Evolutionary conservation across 37 sponge, comb jelly and placozoan species (phyloP).

Genomic region (Aplysina aerophoba): DNA sequence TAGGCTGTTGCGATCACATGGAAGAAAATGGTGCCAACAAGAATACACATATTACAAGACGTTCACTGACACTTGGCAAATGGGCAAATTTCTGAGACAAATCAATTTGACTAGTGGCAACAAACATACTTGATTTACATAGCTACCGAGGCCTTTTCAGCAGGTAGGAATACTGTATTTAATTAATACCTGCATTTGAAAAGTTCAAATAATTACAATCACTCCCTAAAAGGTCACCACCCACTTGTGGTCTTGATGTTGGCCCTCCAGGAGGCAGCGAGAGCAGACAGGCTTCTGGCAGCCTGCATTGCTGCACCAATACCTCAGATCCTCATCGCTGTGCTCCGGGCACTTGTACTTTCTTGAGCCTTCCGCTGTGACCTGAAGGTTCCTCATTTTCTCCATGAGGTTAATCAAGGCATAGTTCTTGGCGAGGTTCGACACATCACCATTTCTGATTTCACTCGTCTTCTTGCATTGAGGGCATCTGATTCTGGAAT

Average conservation of each 20-base stretch:
- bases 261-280: constrained; percentile 72
- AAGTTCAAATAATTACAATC: neutral
- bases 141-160: no score
- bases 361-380: neutral
- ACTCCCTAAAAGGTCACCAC: constrained; percentile 34
- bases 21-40: no score
- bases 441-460: constrained; percentile 37
- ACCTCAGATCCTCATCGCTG: constrained; percentile 65
- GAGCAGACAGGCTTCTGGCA: constrained; percentile 57
- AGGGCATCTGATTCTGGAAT: constrained; percentile 47
- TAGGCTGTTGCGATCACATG: no score
- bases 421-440: constrained; percentile 71
- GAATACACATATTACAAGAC: no score
- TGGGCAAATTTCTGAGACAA: no score
- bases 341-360: constrained; percentile 62
- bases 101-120: no score
- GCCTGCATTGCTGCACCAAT: constrained; percentile 36
- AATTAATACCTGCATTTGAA: no score
- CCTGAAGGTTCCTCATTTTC: neutral
- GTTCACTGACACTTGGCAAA: no score
- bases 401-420: constrained; percentile 51
- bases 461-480: constrained; percentile 52
- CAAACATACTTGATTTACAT: no score
- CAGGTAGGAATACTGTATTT: no score
- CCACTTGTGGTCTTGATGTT: constrained; percentile 63